These are phyloP conservation scores for Rhagonycha lutea DNA, from an alignment of 2,888 invertebrate genomes.

Conservation along the genomic window DNA sequence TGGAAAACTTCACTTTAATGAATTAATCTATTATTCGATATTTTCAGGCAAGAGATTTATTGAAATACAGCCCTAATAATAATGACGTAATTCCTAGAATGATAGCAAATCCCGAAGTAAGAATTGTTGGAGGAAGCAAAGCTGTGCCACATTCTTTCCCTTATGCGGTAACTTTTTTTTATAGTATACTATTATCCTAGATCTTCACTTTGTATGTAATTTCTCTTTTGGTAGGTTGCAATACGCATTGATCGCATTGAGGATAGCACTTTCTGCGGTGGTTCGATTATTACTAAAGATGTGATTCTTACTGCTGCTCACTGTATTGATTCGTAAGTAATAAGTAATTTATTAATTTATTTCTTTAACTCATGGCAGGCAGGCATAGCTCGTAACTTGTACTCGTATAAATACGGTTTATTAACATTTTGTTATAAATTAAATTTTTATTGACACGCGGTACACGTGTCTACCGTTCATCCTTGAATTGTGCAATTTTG, in stretches of 20 bases:
- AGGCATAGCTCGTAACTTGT: too few species aligned
- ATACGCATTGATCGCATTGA: not conserved
- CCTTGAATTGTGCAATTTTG: not conserved
- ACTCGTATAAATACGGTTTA: too few species aligned
- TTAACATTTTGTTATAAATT: too few species aligned
- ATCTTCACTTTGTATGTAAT: too few species aligned
- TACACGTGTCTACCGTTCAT: too few species aligned
- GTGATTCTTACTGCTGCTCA: conserved; percentile 10
- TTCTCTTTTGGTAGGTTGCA: not conserved
- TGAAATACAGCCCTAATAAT: not conserved
- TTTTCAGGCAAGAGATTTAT: not conserved
- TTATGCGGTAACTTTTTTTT: not conserved
- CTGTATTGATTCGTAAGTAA: conserved; percentile 8
- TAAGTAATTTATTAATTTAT: not conserved
- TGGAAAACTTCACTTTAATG: too few species aligned
- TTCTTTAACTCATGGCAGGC: too few species aligned
- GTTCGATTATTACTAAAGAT: not conserved
- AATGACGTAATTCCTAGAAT: not conserved
- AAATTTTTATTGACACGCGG: too few species aligned
- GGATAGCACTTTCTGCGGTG: conserved; percentile 2
- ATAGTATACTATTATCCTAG: too few species aligned
- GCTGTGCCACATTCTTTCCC: not conserved
- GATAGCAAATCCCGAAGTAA: not conserved
- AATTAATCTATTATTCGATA: too few species aligned
- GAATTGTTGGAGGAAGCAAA: not conserved